Percentiles rank a stretch among this genome's conserved stretches.
These are phyloP conservation scores for Turritopsis rubra DNA, from an alignment of 30 jellyfish, hydroid and myxozoan genomes.

Conservation along the genomic window DNA sequence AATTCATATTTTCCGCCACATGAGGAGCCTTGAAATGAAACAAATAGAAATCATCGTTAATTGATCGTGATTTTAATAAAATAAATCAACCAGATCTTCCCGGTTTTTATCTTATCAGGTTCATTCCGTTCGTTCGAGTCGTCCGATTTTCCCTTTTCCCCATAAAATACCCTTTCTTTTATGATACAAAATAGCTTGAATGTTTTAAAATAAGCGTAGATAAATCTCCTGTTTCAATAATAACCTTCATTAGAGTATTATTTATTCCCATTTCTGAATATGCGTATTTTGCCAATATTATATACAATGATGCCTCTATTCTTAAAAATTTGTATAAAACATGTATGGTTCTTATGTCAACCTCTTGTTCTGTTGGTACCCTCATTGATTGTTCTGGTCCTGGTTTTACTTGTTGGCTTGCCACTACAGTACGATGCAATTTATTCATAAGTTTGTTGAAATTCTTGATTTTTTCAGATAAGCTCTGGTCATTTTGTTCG, in stretches of 20 bases:
- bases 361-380: background rate
- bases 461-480: background rate
- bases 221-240: too few relatives aligned
- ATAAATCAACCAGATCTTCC: too few relatives aligned
- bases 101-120: too few relatives aligned
- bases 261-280: too few relatives aligned
- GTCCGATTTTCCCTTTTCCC: too few relatives aligned
- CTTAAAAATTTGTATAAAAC: background rate
- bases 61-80: too few relatives aligned
- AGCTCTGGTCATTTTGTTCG: background rate
- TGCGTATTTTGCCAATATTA: background rate
- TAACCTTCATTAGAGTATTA: too few relatives aligned
- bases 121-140: too few relatives aligned
- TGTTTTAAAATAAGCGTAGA: too few relatives aligned
- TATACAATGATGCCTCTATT: background rate
- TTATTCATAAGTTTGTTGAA: constrained; percentile 2
- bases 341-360: background rate
- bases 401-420: background rate
- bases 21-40: background rate
- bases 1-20: background rate
- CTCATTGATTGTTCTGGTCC: background rate
- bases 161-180: too few relatives aligned
- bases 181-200: too few relatives aligned
- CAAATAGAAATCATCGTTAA: too few relatives aligned
- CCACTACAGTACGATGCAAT: background rate